phyloP scores from a whole-genome alignment of 2,113 vertebrate genomes.

The Alouatta palliata region DNA sequence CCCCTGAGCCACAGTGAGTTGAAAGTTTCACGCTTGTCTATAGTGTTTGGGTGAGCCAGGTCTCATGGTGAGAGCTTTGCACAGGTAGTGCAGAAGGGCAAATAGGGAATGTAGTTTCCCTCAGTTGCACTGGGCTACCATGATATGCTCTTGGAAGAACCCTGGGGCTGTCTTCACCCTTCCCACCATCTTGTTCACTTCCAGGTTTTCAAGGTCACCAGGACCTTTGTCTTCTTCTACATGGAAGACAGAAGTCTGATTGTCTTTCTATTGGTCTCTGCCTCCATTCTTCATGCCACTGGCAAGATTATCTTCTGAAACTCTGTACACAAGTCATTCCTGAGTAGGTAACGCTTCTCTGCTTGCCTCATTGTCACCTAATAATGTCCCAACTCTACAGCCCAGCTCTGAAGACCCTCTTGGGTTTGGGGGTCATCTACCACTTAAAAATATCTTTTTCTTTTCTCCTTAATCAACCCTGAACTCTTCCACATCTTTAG shows the following conservation, averaged over 20 bases:
- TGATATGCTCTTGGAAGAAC: too few relatives aligned
- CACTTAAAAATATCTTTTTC: neutral
- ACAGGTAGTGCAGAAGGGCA: neutral
- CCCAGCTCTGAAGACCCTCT: neutral
- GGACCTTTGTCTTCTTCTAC: neutral
- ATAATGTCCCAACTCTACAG: neutral
- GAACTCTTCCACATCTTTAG: neutral
- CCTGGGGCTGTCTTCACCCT: accelerated
- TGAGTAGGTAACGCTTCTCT: neutral
- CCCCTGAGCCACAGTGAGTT: neutral
- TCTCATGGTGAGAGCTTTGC: neutral
- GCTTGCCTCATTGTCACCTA: neutral
- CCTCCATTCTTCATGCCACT: neutral
- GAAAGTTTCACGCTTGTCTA: neutral
- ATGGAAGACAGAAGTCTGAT: neutral
- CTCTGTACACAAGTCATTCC: neutral
- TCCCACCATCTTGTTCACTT: accelerated
- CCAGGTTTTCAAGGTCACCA: neutral
- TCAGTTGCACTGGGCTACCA: accelerated
- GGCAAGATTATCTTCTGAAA: neutral
- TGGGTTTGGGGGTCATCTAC: neutral
- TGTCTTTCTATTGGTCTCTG: neutral
- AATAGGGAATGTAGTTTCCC: neutral
- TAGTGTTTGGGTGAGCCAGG: neutral
- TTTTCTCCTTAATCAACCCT: neutral